Evolutionary conservation across 2,797 vertebrate genomes (phyloP).

Genomic region (Brachyrhaphis roseni): DNA sequence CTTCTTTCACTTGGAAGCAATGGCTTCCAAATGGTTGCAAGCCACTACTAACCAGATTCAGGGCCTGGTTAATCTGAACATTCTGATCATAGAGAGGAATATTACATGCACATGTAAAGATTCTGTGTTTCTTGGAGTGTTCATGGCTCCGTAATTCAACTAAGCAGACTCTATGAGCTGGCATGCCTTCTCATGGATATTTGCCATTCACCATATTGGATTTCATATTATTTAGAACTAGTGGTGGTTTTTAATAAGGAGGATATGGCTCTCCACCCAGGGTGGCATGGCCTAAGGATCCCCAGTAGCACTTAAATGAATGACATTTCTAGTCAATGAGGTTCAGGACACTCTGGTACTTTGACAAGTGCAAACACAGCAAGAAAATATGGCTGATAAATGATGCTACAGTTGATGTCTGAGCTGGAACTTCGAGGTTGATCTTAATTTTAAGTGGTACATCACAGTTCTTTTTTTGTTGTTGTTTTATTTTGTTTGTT

Average conservation of each 20-base stretch:
- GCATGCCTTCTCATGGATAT: slow-evolving; percentile 91
- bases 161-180: slow-evolving; percentile 82
- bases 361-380: neutral
- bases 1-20: slow-evolving; percentile 86
- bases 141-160: slow-evolving; percentile 90
- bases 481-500: too few relatives aligned
- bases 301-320: neutral
- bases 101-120: slow-evolving; percentile 87
- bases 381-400: neutral
- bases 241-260: neutral
- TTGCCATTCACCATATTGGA: slow-evolving; percentile 73
- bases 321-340: neutral
- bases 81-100: slow-evolving; percentile 91
- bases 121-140: slow-evolving; percentile 83
- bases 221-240: slow-evolving; percentile 85
- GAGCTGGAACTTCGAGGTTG: neutral
- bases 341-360: neutral
- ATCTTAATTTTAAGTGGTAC: neutral
- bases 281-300: neutral
- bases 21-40: slow-evolving; percentile 87
- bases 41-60: slow-evolving; percentile 91
- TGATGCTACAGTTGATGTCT: neutral
- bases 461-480: neutral
- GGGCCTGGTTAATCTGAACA: slow-evolving; percentile 87
- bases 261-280: neutral